These are phyloP conservation scores for Ictalurus punctatus DNA, from an alignment of 2,113 vertebrate species.

Conservation along the genomic window DNA sequence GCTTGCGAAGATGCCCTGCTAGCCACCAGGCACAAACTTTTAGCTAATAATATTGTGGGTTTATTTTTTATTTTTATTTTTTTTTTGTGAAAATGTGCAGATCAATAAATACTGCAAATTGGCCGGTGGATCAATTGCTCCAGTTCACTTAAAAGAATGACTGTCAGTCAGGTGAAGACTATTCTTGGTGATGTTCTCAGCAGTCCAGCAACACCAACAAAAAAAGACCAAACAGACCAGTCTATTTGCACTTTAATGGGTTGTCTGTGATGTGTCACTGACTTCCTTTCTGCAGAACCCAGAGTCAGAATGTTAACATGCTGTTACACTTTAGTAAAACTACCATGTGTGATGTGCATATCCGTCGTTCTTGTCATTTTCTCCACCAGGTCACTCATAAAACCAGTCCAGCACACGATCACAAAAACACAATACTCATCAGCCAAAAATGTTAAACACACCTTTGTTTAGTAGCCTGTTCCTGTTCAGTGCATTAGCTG, in stretches of 20 bases:
- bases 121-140: neutral
- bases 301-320: neutral
- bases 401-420: neutral
- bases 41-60: neutral
- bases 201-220: neutral
- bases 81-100: neutral
- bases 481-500: conserved; percentile 37
- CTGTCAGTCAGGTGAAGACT: neutral
- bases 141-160: neutral
- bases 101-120: conserved; percentile 7
- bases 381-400: neutral
- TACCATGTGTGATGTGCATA: neutral
- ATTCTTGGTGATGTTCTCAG: neutral
- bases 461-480: conserved; percentile 51
- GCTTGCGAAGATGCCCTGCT: neutral
- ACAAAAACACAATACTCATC: neutral
- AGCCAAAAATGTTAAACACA: conserved; percentile 30
- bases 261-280: conserved; percentile 24
- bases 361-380: neutral
- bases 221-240: neutral
- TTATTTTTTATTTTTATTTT: neutral
- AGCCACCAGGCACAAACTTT: neutral
- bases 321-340: neutral
- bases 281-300: neutral
- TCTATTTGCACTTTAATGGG: neutral